Base-by-base conservation (phyloP, 1,140 invertebrate species). In the Drosophila takahashii region DNA sequence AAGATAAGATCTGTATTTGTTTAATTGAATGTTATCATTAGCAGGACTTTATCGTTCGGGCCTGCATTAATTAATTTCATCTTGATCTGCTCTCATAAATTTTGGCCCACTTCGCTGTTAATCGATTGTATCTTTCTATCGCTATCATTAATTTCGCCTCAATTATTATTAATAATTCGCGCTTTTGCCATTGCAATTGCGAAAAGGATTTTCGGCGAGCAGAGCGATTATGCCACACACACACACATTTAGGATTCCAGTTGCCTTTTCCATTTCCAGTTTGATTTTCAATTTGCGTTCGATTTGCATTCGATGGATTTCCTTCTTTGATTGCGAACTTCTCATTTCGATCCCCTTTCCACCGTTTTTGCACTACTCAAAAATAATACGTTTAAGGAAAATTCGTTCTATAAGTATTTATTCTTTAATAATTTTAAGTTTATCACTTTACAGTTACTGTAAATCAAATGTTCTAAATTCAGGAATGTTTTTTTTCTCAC, bases 201-300 rank as follows among this genome's bases (percentile, higher is more conserved):
- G 48, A 61, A 52, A 61, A 61, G 48, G 47, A 52, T 32, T 42
- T 39, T 39, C 22, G 57, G 57, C 27, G 44, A 36, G 45, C 15
- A 15, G 7, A 5, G 47, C 15, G 34, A 41, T 51, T 51, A 61
- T 52, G 58, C 34, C 58, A 41, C 45, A 50, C 44, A 37, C 44
- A 37, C n/a, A 42, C 27, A 32, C 45, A 16, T 34, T 41, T 22
- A 51, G 34, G 36, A 51, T 52, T 41, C 22, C 45, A 41, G 58
- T 60, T 52, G 27, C 26, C 52, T 51, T 51, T 61, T 61, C 36
- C 47, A 48, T 37, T 61, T 52, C 34, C 59, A 52, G 47, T 61
- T 61, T 52, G 45, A 61, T 61, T 61, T 61, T 52, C 16, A 39
- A 52, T 42, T 39, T 60, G 58, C 45, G 45, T 51, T 58, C 32